Evolutionary conservation across 2,797 vertebrate genomes (phyloP), one percentile per base, ranked within the genome.

Genomic region (Protosalanx chinensis): DNA sequence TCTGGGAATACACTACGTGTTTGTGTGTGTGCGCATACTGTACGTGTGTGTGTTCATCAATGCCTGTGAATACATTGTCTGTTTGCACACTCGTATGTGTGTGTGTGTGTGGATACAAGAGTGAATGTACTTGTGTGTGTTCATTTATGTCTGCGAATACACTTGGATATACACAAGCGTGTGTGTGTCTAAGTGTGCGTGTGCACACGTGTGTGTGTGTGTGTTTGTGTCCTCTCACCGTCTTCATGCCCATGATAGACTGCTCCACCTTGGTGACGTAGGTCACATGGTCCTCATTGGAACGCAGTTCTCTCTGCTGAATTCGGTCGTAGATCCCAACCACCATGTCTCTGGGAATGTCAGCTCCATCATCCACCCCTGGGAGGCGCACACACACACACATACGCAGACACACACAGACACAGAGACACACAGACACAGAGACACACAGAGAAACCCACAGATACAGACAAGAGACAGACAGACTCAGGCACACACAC

Each of bases 221-320:
- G 27, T 32, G 7, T 65, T 29, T 61, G 3, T 61, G n/a, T 33
- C 51, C 15, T n/a, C 94, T 93, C 76, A 96, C 94, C 58, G 94
- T 95, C 92, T 98, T 98, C 91, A 97, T 94, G 78, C 96, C 96
- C 70, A 98, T 88, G 61, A 98, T 97, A 83, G 96, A 97, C 86
- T 98, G 97, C 83, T 99, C 98, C 92, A 99, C 97, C 53, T 97
- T 98, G 85, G 96, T 97, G 85, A 99, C 98, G 0, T 99, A 98
- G 3, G 97, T 98, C 79, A 99, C 98, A 0, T 99, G 98, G 82
- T 99, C 98, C 75, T 99, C 97, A n/a, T 99, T 98, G 72, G 98
- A 99, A 76, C 95, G 96, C 1, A 99, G 93, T 81, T 99, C 98
- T 81, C 96, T 94, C 88, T 96, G 96, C 82, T 99, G 97, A 83